These are phyloP conservation scores for Castor canadensis DNA, from an alignment of 2,113 vertebrate species.

Conservation along the genomic window DNA sequence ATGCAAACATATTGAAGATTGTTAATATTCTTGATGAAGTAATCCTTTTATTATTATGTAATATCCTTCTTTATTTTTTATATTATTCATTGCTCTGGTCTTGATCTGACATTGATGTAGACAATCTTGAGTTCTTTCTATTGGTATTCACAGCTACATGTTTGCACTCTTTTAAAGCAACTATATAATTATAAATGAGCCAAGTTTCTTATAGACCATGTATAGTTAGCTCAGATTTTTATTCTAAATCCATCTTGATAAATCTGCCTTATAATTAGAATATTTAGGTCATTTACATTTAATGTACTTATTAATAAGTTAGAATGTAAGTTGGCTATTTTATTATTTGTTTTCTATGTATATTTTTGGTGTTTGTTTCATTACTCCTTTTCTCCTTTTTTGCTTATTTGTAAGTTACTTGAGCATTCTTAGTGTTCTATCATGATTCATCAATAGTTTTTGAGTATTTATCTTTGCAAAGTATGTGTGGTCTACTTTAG, in stretches of 20 bases:
- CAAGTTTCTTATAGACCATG: background rate
- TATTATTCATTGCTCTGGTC: no score
- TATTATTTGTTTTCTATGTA: background rate
- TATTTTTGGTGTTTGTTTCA: background rate
- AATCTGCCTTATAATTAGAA: background rate
- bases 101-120: background rate
- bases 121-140: background rate
- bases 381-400: background rate
- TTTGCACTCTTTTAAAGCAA: background rate
- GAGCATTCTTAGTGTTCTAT: background rate
- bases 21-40: background rate
- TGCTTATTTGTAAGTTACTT: background rate
- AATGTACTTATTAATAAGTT: background rate
- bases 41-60: background rate
- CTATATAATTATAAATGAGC: background rate
- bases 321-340: background rate
- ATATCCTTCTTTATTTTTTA: no score
- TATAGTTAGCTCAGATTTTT: background rate
- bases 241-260: background rate
- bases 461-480: background rate
- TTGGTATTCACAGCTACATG: background rate
- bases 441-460: background rate
- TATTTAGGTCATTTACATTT: background rate
- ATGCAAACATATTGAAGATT: no score
- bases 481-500: background rate